Evolutionary conservation across 2,797 vertebrate genomes (phyloP).

Genomic region (Agapornis canus): DNA sequence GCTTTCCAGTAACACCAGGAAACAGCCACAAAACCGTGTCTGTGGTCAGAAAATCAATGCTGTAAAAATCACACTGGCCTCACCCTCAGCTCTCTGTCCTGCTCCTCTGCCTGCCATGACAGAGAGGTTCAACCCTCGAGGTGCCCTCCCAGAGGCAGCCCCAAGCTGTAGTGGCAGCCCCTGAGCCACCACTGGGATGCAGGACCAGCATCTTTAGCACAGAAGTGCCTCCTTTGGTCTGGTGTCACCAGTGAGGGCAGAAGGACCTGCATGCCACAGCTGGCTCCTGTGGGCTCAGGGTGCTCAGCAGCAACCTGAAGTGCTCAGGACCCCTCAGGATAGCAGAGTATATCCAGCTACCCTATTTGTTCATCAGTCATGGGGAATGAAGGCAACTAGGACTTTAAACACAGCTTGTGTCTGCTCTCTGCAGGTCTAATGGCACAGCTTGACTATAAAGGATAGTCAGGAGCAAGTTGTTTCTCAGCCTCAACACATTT

Average conservation of each 20-base stretch:
- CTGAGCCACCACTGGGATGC: fast-evolving
- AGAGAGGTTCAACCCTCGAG: not conserved
- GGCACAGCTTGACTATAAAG: not conserved
- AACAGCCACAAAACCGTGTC: not conserved
- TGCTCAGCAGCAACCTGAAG: not conserved
- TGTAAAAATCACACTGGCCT: not conserved
- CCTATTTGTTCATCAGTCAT: not conserved
- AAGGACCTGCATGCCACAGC: not conserved
- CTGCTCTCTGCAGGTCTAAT: not conserved
- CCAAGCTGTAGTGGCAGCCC: fast-evolving
- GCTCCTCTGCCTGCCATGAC: not conserved
- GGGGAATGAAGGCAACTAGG: not conserved
- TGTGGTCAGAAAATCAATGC: not conserved
- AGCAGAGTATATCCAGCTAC: not conserved
- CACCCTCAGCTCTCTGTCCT: not conserved
- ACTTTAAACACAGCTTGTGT: not conserved
- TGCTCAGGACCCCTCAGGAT: not conserved
- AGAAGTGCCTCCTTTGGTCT: not conserved
- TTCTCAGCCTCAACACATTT: not conserved
- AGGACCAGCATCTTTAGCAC: not conserved
- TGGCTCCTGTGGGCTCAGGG: not conserved
- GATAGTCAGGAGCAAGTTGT: not conserved
- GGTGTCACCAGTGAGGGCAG: not conserved
- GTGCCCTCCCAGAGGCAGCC: not conserved
- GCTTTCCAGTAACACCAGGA: conserved; percentile 23